Evolutionary conservation across 1,140 invertebrate species (phyloP).

Genomic region (Zaprionus ornatus): DNA sequence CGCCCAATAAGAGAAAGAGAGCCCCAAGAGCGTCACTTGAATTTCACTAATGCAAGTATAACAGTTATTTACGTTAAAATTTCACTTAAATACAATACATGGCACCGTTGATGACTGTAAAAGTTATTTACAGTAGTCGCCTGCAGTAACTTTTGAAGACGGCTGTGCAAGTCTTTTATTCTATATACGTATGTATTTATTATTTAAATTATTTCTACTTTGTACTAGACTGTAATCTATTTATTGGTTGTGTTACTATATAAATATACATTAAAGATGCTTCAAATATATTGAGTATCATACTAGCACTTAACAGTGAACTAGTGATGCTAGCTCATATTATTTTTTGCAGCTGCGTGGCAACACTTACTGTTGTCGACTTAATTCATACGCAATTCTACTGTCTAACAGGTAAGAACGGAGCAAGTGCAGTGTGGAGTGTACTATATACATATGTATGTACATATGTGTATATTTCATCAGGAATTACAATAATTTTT

Average conservation of each 20-base stretch:
- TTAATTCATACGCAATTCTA: constrained; percentile 15
- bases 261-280: no score
- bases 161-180: neutral
- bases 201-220: neutral
- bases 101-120: neutral
- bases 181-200: neutral
- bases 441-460: neutral
- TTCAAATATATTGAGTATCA: neutral
- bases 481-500: neutral
- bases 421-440: neutral
- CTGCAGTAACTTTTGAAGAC: neutral
- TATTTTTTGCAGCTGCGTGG: neutral
- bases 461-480: constrained; percentile 8
- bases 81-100: neutral
- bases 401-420: neutral
- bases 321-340: no score
- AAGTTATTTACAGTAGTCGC: neutral
- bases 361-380: neutral
- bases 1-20: neutral
- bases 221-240: neutral
- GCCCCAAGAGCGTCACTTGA: no score
- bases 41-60: neutral
- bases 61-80: constrained; percentile 2
- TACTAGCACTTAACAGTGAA: neutral
- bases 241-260: no score